Base-by-base conservation (phyloP, 1,140 invertebrate species). In the Helicoverpa zea region DNA sequence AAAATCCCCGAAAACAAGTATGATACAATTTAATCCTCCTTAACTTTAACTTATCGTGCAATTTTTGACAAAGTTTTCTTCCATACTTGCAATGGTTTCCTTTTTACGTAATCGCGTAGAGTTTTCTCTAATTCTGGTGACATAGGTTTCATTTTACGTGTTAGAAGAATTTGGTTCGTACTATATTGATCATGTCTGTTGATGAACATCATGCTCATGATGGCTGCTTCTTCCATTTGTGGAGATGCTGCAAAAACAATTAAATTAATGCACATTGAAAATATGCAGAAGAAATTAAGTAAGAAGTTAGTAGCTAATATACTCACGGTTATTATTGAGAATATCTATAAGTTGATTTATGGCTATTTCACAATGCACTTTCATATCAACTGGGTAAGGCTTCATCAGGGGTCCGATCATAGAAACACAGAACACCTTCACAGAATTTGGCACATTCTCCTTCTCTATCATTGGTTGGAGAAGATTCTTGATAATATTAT, bases 321-420 rank as follows among this genome's bases (percentile, higher is more conserved):
- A 91, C 90, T 93, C 85, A 95, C 94, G 81, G 86, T 87, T 83
- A 13, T 84, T 70, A 9, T 94, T 83, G 43, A 93, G 81, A 82
- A 94, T 91, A 73, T 90, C 87, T 23, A 88, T 58, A 7, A 94
- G 78, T 56, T 92, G 87, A 77, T 93, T 92, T 5, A 92, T 84
- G 29, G 90, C 86, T 68, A 95, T 91, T 87, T 95, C 92, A 81
- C 89, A 90, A 66, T 95, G 88, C 7, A 93, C 86, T 84, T 90
- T 92, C 93, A 95, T 95, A 51, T 92, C 88, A 5, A 51, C 59
- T 13, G 93, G 91, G 77, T 90, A 95, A 1, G 94, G 94, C 74
- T 92, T 92, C 18, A 94, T 56, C n/a, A 95, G 66, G 10, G 93
- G 89, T 59, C 95, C 95, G 30, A 95, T 80, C 63, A 94, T 75